These are phyloP conservation scores for Ornithoptera priamus DNA, from an alignment of 2,888 invertebrate species.

Conservation along the genomic window DNA sequence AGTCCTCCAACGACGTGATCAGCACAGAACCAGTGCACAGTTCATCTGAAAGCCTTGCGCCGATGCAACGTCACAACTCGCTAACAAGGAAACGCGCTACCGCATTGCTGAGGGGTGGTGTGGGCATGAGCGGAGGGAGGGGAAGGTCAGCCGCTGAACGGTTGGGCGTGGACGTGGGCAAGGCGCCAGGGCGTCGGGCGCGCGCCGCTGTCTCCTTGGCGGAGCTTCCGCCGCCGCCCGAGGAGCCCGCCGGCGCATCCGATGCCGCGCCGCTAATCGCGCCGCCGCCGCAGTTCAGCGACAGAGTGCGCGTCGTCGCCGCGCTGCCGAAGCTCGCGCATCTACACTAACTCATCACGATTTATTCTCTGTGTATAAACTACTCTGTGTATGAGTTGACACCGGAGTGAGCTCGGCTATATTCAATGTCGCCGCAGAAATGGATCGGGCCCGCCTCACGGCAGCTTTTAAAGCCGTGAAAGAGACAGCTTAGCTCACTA, in stretches of 20 bases:
- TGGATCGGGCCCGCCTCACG: background rate
- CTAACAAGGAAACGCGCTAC: slow-evolving; percentile 81
- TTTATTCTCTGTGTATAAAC: slow-evolving; percentile 22
- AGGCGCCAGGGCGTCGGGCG: slow-evolving; percentile 88
- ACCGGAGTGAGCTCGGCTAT: slow-evolving; percentile 10
- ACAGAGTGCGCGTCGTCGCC: slow-evolving; percentile 91
- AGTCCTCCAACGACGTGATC: slow-evolving; percentile 75
- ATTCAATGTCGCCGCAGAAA: background rate
- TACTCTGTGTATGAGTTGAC: slow-evolving; percentile 13
- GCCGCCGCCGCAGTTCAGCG: slow-evolving; percentile 89
- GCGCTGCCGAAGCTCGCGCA: slow-evolving; percentile 87
- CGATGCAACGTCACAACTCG: slow-evolving; percentile 82
- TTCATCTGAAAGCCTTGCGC: slow-evolving; percentile 69
- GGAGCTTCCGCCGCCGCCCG: slow-evolving; percentile 51
- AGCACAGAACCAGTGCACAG: slow-evolving; percentile 78
- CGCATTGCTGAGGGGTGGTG: slow-evolving; percentile 74
- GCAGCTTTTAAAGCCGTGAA: background rate
- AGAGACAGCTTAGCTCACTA: background rate
- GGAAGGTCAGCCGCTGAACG: slow-evolving; percentile 68
- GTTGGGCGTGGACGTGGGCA: slow-evolving; percentile 65
- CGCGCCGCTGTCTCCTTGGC: slow-evolving; percentile 83
- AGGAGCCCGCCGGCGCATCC: slow-evolving; percentile 78
- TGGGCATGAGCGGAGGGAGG: slow-evolving; percentile 39
- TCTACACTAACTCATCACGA: slow-evolving; percentile 50
- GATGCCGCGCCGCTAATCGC: slow-evolving; percentile 66